Evolutionary conservation across 2,113 vertebrate species (phyloP).

Genomic region (Macroglossus sobrinus): DNA sequence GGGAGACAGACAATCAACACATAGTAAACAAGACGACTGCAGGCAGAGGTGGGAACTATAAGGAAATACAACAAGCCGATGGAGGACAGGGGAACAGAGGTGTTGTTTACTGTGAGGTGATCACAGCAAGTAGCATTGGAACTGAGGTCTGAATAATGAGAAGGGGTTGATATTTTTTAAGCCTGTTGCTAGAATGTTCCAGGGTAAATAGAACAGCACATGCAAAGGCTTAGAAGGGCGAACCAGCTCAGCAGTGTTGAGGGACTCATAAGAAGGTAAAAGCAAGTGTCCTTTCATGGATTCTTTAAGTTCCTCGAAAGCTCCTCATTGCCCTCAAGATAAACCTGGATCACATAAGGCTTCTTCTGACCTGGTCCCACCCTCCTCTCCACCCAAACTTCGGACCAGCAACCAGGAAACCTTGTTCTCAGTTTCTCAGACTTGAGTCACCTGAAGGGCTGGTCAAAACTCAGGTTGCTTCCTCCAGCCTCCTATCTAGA

Average conservation of each 20-base stretch:
- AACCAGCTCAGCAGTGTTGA: neutral
- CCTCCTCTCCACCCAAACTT: neutral
- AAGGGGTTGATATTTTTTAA: neutral
- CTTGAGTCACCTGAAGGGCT: neutral
- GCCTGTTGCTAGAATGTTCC: neutral
- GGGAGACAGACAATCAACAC: neutral
- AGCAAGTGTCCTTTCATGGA: neutral
- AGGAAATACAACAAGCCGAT: neutral
- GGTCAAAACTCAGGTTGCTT: neutral
- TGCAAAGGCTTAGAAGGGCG: neutral
- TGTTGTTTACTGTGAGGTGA: neutral
- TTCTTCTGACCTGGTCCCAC: too few species aligned
- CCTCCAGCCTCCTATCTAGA: neutral
- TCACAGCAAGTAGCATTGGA: neutral
- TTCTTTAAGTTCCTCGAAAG: neutral
- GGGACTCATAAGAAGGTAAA: neutral
- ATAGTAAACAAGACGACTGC: neutral
- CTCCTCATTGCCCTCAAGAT: neutral
- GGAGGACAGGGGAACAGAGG: neutral
- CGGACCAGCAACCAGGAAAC: neutral
- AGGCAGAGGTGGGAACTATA: neutral
- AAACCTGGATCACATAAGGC: neutral
- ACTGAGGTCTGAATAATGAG: neutral
- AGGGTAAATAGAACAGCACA: neutral
- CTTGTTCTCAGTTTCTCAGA: neutral